Base-by-base conservation (phyloP, 2,888 invertebrate species). In the Idaea biselata region DNA sequence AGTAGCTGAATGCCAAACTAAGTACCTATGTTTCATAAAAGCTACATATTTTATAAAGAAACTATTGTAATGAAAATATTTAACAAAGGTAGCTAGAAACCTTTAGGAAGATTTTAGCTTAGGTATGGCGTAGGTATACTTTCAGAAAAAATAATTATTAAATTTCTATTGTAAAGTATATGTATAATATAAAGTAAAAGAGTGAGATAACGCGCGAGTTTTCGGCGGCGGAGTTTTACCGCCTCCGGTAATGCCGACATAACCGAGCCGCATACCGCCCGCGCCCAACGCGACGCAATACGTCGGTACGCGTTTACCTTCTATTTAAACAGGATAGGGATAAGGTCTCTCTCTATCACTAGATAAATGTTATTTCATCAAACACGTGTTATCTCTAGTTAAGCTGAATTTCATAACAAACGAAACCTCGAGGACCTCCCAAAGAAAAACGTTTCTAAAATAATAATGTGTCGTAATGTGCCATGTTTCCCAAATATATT, bases 171-270 rank as follows among this genome's bases (percentile, higher is more conserved):
- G n/a, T 16, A 55, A 17, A 17, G 55, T 55, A 16, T 17, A 17
- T 16, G 16, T 55, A 55, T 55, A 17, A 11, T 16, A 14, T 14
- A 16, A 55, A 4, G 55, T 55, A 16, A 55, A 7, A 55, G 44
- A 44, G 44, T 44, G 44, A 44, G 44, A 44, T 44, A 44, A 44
- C 44, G 44, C 44, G 44, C 44, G 44, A 44, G 44, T 44, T 44
- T 44, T 44, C 8, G 44, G 44, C 44, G 44, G 44, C 11, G 8
- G 2, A 44, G 44, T 11, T 11, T 2, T 44, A 44, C 44, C 44
- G 44, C 44, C 44, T 44, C 44, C 44, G 14, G 44, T 44, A 44
- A 44, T 44, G 44, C 44, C 44, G 4, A 44, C 44, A 44, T 44
- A 44, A 44, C 7, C 44, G 44, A 14, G 44, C 14, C 14, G 14